phyloP scores from a whole-genome alignment of 2,113 vertebrate species.

The Xenus cinereus region DNA sequence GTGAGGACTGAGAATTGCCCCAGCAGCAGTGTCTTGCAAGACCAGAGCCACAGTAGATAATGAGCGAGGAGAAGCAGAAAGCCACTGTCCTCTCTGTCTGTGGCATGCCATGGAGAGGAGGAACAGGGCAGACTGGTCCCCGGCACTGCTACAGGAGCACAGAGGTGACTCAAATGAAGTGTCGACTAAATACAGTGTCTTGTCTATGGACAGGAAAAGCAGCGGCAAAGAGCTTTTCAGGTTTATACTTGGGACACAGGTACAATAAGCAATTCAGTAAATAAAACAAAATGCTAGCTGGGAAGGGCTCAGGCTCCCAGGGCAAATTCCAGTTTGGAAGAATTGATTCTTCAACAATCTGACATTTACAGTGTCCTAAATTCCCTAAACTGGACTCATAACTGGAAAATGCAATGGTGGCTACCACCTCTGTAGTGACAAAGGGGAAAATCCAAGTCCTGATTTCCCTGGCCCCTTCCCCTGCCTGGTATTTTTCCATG shows the following conservation, averaged over 20 bases:
- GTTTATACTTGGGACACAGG: not conserved
- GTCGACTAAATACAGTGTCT: not conserved
- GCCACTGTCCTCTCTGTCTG: not conserved
- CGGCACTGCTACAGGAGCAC: not conserved
- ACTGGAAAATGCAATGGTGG: not conserved
- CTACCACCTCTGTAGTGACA: not conserved
- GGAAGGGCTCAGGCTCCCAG: not conserved
- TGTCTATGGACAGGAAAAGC: not conserved
- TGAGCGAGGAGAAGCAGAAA: not conserved
- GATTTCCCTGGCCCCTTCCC: constrained; percentile 1
- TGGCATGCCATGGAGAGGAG: not conserved
- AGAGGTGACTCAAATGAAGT: not conserved
- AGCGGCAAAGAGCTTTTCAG: not conserved
- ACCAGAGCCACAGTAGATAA: not conserved
- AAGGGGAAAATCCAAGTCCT: not conserved
- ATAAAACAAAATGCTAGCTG: not conserved
- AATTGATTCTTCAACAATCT: not conserved
- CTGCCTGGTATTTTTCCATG: constrained; percentile 65
- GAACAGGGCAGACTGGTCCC: not conserved
- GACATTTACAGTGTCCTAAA: not conserved
- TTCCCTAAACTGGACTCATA: not conserved
- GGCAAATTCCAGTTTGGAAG: not conserved
- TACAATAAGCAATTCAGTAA: not conserved
- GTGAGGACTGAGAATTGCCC: not conserved
- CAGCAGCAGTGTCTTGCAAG: not conserved